Base-by-base conservation (phyloP, 1,140 invertebrate genomes). In the Drosophila pseudoobscura region DNA sequence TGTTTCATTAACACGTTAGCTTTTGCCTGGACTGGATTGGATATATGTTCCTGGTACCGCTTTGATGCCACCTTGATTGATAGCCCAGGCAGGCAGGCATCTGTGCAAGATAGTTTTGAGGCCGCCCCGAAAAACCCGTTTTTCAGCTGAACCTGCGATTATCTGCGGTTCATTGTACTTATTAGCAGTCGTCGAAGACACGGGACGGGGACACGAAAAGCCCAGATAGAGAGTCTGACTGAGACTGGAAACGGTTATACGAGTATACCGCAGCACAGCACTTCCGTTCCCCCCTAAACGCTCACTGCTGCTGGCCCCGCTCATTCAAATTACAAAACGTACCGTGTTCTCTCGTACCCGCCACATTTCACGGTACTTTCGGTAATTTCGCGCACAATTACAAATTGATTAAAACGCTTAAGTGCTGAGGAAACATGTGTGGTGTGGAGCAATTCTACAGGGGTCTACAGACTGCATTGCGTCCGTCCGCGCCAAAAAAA, bases 111-210 rank as follows among this genome's bases (percentile, higher is more conserved):
- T 72, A 60, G 65, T 83, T 83, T 62, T 44, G 59, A 60, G 46
- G 57, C 43, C 31, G 57, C 43, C 26, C 57, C 69, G 56, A 50
- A 65, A 82, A 87, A 87, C 83, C 78, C 63, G 83, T 87, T 87
- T 83, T 60, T 70, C 55, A 49, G 58, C 49, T 49, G 50, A 80
- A 78, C 64, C 75, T 70, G 41, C 75, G 78, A 88, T 87, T 83
- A 87, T 83, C 78, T 72, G 61, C 69, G 78, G 83, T 87, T 87
- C 82, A 87, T 71, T 83, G 83, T 88, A 87, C 82, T 80, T 75
- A 75, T 78, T 77, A 64, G 63, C 63, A 72, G 43, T 31, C 57
- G 26, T 56, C 11, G 26, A 49, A 70, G 13, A 13, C 22, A 43
- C 31, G 41, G 66, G 24, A 31, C n/a, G 51, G 65, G 65, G 63